Base-by-base conservation (phyloP, 2,797 vertebrate species). In the Etheostoma perlongum region DNA sequence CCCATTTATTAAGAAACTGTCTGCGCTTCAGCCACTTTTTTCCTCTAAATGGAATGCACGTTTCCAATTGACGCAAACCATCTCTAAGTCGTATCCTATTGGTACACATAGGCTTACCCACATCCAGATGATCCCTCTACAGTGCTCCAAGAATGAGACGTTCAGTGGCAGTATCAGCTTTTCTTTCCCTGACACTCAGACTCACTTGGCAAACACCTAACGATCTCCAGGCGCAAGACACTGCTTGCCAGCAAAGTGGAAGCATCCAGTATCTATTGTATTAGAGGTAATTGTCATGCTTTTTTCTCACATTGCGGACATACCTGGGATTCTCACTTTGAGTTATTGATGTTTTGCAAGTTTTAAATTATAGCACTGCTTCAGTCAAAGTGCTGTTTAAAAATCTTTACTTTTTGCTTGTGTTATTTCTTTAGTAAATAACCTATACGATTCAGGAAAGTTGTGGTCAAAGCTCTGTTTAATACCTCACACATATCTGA, bases 1-100 rank as follows among this genome's bases (percentile, higher is more conserved):
- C 70, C 59, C 40, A 25, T 86, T 86, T 79, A 68, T 81, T 84
- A 48, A 68, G 62, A 88, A 80, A 85, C 68, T 76, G 74, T 84
- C 72, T 78, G 51, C 81, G 79, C 72, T 74, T 66, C 53, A 21
- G 40, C 59, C 57, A 46, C 51, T 23, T 67, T 62, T 65, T 55
- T 42, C 67, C 71, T 70, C 36, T 42, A 61, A 89, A 84, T 83
- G 82, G 82, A 90, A 90, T 88, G 78, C 82, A 86, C 78, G 48
- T 91, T 87, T 92, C 83, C 81, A 90, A 57, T 85, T 87, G 85
- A 85, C 72, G 81, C 73, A 89, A 75, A 85, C 76, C 79, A 78
- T 80, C 63, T 30, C 65, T 21, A 46, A 80, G 67, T 82, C 48
- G 55, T 61, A 72, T 82, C 78, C 81, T 65, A 76, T 85, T 88